These are phyloP conservation scores for Callospermophilus lateralis DNA, from an alignment of 2,113 vertebrate species.

Conservation along the genomic window DNA sequence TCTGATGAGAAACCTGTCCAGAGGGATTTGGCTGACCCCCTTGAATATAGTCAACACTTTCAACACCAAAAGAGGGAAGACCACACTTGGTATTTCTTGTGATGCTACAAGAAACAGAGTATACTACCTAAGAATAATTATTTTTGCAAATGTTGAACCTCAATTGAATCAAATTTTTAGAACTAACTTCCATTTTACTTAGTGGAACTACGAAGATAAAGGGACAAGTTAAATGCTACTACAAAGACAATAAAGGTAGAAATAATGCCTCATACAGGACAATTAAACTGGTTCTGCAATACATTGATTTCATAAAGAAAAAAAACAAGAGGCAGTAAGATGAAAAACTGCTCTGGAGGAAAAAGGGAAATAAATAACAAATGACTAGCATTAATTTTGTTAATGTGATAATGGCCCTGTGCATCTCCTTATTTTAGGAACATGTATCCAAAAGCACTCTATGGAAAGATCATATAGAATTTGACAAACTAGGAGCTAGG, in stretches of 20 bases:
- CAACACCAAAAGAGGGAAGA: not conserved
- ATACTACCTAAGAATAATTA: not conserved
- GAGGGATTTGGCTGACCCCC: not conserved
- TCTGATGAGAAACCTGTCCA: not conserved
- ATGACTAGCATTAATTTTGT: not conserved
- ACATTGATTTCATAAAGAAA: not conserved
- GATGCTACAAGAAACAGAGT: not conserved
- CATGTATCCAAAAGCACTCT: not conserved
- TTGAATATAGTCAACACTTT: not conserved
- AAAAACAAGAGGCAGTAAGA: not conserved
- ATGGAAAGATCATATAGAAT: not conserved
- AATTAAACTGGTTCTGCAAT: not conserved
- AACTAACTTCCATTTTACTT: slow-evolving; percentile 24
- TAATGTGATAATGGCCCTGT: not conserved
- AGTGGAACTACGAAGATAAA: not conserved
- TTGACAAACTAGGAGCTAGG: not conserved
- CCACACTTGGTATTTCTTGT: not conserved
- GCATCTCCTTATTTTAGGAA: not conserved
- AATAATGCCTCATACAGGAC: not conserved
- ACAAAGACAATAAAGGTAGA: not conserved
- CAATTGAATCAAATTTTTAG: not conserved
- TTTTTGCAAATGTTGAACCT: not conserved
- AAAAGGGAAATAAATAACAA: not conserved
- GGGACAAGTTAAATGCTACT: not conserved
- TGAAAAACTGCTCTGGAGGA: not conserved